Evolutionary conservation across 2,888 invertebrate species (phyloP), one percentile per base, ranked within the genome.

Genomic region (Hypena proboscidalis): DNA sequence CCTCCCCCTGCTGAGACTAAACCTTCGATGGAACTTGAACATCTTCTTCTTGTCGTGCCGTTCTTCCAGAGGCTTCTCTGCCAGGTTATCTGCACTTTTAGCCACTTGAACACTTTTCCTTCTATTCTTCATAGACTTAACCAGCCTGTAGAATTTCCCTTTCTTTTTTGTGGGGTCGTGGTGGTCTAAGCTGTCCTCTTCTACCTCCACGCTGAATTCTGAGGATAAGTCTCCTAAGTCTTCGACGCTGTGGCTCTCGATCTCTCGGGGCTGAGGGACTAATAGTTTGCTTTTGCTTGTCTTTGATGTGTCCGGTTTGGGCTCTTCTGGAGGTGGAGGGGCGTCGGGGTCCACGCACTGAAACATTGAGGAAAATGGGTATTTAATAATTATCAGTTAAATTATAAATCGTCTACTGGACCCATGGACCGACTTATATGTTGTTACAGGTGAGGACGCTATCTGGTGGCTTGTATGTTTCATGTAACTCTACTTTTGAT

Each of bases 71-170:
- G 78, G 59, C 48, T 85, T 88, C 4, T 90, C 89, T 0, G 68
- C 69, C 0, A 90, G 68, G 45, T 84, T 85, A 42, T 90, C 90
- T 10, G 89, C 85, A 56, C 89, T 89, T 64, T 90, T 90, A 1
- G 90, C 89, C 0, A 90, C 86, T 58, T 89, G 89, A 3, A 90
- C 90, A 57, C 90, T 90, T 80, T 90, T 90, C 58, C 89, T 74
- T 44, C 90, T 77, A 45, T 88, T 90, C 59, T 90, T 90, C 90
- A 90, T 90, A 0, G 89, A 85, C 52, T 90, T 90, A 0, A 90
- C 90, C 7, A 90, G 74, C 39, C 76, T 86, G 58, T 90, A 90
- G 58, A 90, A 90, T 37, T 90, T 90, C 0, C 90, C 90, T 43
- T 75, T 85, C 52, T 87, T 89, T 52, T 90, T 90, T 0, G 77